Percentiles rank a stretch among this genome's conserved stretches.
These are phyloP conservation scores for Branchipolynoe longqiensis DNA, from an alignment of 2,888 invertebrate genomes.

Conservation along the genomic window DNA sequence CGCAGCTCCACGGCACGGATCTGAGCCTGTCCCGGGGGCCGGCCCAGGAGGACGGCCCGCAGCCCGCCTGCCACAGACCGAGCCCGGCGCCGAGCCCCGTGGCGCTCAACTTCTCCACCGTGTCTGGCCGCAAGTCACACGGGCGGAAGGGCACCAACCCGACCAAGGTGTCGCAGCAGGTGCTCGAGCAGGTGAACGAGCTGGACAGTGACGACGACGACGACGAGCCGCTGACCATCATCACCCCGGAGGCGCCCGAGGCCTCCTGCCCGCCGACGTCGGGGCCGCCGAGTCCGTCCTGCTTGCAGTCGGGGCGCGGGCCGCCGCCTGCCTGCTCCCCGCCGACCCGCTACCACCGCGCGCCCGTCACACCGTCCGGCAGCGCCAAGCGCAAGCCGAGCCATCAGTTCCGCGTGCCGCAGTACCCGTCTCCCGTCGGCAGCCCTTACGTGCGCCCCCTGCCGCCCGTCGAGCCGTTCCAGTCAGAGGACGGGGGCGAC, in stretches of 20 bases:
- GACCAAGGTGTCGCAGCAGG: constrained; percentile 65
- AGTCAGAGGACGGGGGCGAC: constrained; percentile 8
- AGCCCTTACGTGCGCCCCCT: constrained; percentile 37
- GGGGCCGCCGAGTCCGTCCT: not conserved
- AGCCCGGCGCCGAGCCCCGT: constrained; percentile 44
- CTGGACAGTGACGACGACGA: constrained; percentile 58
- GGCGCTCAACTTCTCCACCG: constrained; percentile 23
- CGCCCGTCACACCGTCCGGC: constrained; percentile 17
- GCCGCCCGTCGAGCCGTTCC: constrained; percentile 16
- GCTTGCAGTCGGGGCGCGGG: not conserved
- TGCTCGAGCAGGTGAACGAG: constrained; percentile 54
- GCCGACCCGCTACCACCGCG: not conserved
- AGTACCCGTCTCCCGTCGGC: constrained; percentile 51
- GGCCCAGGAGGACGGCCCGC: not conserved
- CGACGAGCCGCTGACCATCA: constrained; percentile 60
- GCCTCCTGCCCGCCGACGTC: not conserved
- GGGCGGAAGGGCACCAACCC: constrained; percentile 68
- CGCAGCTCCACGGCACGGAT: constrained; percentile 9
- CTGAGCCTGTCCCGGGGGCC: not conserved
- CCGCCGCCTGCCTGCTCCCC: not conserved
- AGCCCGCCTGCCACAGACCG: too few relatives aligned
- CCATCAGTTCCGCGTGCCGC: constrained; percentile 60
- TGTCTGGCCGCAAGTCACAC: constrained; percentile 57
- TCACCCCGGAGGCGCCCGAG: constrained; percentile 66
- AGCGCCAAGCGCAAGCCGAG: constrained; percentile 63